Base-by-base conservation (phyloP, 2,888 invertebrate genomes). In the Pseudanteris insignis region DNA sequence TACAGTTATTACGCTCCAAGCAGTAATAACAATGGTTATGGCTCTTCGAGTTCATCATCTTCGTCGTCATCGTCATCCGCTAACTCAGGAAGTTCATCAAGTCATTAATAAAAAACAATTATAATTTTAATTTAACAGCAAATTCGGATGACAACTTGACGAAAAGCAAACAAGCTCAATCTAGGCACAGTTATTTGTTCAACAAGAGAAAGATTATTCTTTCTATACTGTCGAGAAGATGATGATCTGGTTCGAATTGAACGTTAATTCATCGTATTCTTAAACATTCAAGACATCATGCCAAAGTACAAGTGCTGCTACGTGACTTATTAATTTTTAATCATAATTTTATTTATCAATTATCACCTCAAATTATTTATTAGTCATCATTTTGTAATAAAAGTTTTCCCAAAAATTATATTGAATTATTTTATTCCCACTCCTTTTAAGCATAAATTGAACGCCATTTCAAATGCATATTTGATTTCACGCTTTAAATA, bases 11-110 rank as follows among this genome's bases (percentile, higher is more conserved):
- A 80, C 55, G 81, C 83, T 15, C 80, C 84, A 1, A 86, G 88
- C 40, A 87, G 86, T 69, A 78, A 88, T 65, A 89, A 89, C 14
- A 89, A 88, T 77, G 89, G 86, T 70, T 87, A 88, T 1, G 89
- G 89, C 80, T 88, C 88, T 73, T 87, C 89, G 63, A 86, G 86
- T 74, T 84, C 86, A 62, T 83, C 86, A 0, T 83, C 85, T 18
- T 82, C 85, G 1, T 84, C 86, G 0, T 85, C 86, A 58, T 83
- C 84, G 33, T n/a, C n/a, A n/a, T 83, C 84, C 2, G 59, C 69
- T 24, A 74, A 79, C 44, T 67, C 74, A 6, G 70, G 70, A 51
- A 71, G 74, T 63, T 72, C 76, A 14, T 64, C 74, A 28, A 77
- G 72, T 59, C 75, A 48, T 32, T 61, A 46, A 41, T 24, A 26